Base-by-base conservation (phyloP, 2,113 vertebrate species). In the Corythaeola cristata region DNA sequence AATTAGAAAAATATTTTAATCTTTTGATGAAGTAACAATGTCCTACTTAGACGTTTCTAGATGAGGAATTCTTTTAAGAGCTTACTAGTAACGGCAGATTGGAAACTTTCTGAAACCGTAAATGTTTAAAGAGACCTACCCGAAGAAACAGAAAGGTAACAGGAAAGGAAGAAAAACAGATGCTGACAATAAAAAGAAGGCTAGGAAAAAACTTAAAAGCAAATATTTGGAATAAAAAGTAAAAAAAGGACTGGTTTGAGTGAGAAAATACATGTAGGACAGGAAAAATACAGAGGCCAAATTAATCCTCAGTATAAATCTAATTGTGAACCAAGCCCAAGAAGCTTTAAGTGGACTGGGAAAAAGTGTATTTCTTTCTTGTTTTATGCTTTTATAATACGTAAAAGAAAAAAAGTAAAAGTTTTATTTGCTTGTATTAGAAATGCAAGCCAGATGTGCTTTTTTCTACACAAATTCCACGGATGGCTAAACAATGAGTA, bases 91-190 rank as follows among this genome's bases (percentile, higher is more conserved):
- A 97, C 17, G 84, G 89, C 69, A 95, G 73, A 63, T 56, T 58
- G 75, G 85, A 97, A 90, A 90, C 75, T 96, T 96, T 96, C 62
- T 88, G 75, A 92, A 96, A 96, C 35, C 52, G 63, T 85, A 91
- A 95, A 89, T 62, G 59, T 94, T 96, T 93, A 73, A 96, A 96
- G 75, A 92, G 69, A 28, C 85, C 85, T 45, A 78, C 44, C 77
- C 1, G 0, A 87, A 78, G 44, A 93, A 73, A 69, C 0, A 1
- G 53, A 95, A 93, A 91, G 30, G 32, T 60, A 90, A 76, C 5
- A 63, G 49, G 15, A 95, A 85, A 92, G 45, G 32, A 92, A 53
- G 49, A 49, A 91, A 91, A 90, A 39, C 18, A 88, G 47, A 77
- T 41, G n/a, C 32, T 88, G 49, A 63, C 16, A 55, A 53, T 45